Base-by-base conservation (phyloP, 37 sponge, comb jelly and placozoan species). In the Cliona cf. orientalis region DNA sequence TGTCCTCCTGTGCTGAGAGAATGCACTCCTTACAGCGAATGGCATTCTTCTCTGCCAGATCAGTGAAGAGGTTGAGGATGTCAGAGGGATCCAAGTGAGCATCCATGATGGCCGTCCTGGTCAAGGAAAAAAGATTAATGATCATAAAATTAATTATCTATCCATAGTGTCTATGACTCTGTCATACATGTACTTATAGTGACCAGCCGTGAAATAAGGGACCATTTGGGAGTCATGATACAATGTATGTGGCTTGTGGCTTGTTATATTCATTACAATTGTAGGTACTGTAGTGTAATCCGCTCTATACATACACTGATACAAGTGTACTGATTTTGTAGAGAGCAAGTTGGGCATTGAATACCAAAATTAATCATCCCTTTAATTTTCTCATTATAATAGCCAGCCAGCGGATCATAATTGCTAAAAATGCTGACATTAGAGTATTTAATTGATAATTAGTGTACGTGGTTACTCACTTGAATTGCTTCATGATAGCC, bases 71-170 rank as follows among this genome's bases (percentile, higher is more conserved):
- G 66, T 95, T 95, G 45, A 95, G 80, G 37, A 97, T 94, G 35
- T 97, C 98, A 43, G 86, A 91, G 17, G 94, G 78, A 46, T 93
- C 98, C 87, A 97, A 76, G 32, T 90, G 86, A 53, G 88, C 82
- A 69, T 92, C 88, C 84, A 97, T 85, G 69, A 97, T 93, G 63
- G 89, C 83, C n/a, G 81, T 75, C 76, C 97, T 87, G 35, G 19
- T 2, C 2, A 36, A 21, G 1, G 32, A 23, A 5, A 61, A 21
- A 62, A 7, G 25, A 62, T 21, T 28, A 28, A 28, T 62, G 64
- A 49, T 14, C 53, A 19, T 49, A 14, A n/a, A n/a, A n/a, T 9
- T 49, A 53, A 53, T 19, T 21, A 12, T 53, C 56, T 19, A 21
- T 12, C 56, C 19, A 19, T 19, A 53, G 12, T 12, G 17, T 21